These are phyloP conservation scores for Eclectus roratus DNA, from an alignment of 2,113 vertebrate genomes.

Conservation along the genomic window DNA sequence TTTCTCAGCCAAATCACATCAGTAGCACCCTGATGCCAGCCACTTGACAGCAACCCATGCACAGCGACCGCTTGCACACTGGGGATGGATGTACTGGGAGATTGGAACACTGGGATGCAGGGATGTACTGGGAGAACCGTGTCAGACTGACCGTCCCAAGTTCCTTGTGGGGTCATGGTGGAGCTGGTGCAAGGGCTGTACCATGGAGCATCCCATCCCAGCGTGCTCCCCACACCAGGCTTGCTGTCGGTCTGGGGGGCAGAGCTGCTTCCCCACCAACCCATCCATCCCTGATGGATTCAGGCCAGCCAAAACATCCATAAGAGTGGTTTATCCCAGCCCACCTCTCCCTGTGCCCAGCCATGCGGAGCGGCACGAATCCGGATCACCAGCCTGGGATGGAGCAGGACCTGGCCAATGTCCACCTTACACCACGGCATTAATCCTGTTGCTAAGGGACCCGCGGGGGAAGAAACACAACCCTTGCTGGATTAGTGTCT, in stretches of 20 bases:
- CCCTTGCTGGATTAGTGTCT: slow-evolving; percentile 44
- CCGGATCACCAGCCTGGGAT: background rate
- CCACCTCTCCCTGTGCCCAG: background rate
- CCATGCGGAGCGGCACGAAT: background rate
- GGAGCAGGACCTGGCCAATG: background rate
- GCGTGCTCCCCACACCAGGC: fast-evolving
- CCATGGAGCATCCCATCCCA: background rate
- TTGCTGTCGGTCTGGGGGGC: too few species aligned
- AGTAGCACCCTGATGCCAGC: background rate
- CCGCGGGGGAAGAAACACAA: background rate
- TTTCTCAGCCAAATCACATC: background rate
- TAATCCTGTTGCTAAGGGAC: slow-evolving; percentile 65
- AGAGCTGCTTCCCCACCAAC: background rate
- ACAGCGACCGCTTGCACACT: fast-evolving
- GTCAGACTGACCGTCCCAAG: background rate
- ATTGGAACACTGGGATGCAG: background rate
- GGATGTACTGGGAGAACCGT: background rate
- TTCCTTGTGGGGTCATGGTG: fast-evolving
- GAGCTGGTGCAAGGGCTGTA: background rate
- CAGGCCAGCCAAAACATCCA: fast-evolving
- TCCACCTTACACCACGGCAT: background rate
- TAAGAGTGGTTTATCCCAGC: background rate
- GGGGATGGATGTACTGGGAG: background rate
- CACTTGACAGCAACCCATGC: background rate
- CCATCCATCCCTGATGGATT: background rate